Base-by-base conservation (phyloP, 2,113 vertebrate species). In the Gallinago paraguaiae region DNA sequence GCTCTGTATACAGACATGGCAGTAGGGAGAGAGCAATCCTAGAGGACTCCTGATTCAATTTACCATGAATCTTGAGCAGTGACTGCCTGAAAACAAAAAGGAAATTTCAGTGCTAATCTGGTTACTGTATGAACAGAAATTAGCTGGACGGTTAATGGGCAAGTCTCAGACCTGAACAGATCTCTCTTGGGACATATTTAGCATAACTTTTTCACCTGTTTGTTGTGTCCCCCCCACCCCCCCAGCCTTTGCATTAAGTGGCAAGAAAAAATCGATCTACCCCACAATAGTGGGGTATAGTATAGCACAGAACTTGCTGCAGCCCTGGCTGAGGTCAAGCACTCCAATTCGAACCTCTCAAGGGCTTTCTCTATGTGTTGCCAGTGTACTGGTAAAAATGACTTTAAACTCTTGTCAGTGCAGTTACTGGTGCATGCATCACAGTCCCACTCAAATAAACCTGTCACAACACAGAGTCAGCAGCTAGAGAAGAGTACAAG, bases 381-480 rank as follows among this genome's bases (percentile, higher is more conserved):
- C 97, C 97, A 98, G 95, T 97, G 97, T 98, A 97, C 97, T 98
- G 98, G 98, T 98, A 98, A 98, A 98, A 98, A 98, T 98, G 98
- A 98, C 98, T 98, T 98, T 98, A 98, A 98, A 98, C 98, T 98
- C 98, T 98, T 98, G 98, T 98, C 98, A 98, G 97, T 61, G 79
- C 91, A 95, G 98, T 98, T 98, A 98, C 98, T 98, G 98, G 98
- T 98, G 98, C 98, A 97, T 98, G 98, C 98, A 97, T 98, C 98
- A 98, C 98, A 96, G 98, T 98, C 98, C 98, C 98, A 98, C 98
- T 98, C 98, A 98, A 98, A 98, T 98, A 98, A 98, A 98, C 98
- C 98, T 98, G 98, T 98, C 98, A 98, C 98, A 98, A 98, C 98
- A 98, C 96, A 96, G 97, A 98, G 95, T 98, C 95, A 97, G 98